Base-by-base conservation (phyloP, 2,888 invertebrate species). In the Anticlea derivata region DNA sequence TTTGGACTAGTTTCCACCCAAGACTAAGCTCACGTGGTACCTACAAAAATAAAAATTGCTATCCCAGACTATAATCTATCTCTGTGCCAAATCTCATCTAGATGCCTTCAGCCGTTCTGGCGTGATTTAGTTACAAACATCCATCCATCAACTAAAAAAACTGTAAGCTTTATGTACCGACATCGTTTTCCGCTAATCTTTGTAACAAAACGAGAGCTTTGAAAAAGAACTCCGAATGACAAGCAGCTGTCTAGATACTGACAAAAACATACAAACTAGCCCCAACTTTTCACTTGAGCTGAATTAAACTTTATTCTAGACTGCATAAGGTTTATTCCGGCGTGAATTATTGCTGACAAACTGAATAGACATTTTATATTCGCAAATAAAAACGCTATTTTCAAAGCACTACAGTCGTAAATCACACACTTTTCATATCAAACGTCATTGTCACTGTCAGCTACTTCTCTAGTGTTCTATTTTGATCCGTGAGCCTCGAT, bases 231-330 rank as follows among this genome's bases (percentile, higher is more conserved):
- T 31, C n/a, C 10, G 41, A 37, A 30, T 63, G 59, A 63, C 63
- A 60, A 55, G 45, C 58, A 53, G 49, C 45, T 56, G 63, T 61
- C 63, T 40, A 59, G 63, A 63, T 61, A 58, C 56, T 58, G 56
- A 58, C 56, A 50, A 30, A 31, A 10, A 46, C 46, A 11, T 27
- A 26, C n/a, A 2, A 34, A 34, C 30, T 20, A 12, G n/a, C 23
- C 38, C 31, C 13, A 31, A 11, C 24, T 30, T 17, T 11, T n/a
- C 5, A 4, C 11, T 20, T 7, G 6, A 24, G 0, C 11, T 8
- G 6, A 10, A 11, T n/a, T 26, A 1, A 33, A 39, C 26, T 10
- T 11, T 47, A 39, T 39, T 6, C 1, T 1, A 1, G 2, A 12
- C 7, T 0, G 1, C 5, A 7, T 23, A 40, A 12, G 7, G 24